Conservation (phyloP, 2,888 invertebrate species). For the Rapana venosa region DNA sequence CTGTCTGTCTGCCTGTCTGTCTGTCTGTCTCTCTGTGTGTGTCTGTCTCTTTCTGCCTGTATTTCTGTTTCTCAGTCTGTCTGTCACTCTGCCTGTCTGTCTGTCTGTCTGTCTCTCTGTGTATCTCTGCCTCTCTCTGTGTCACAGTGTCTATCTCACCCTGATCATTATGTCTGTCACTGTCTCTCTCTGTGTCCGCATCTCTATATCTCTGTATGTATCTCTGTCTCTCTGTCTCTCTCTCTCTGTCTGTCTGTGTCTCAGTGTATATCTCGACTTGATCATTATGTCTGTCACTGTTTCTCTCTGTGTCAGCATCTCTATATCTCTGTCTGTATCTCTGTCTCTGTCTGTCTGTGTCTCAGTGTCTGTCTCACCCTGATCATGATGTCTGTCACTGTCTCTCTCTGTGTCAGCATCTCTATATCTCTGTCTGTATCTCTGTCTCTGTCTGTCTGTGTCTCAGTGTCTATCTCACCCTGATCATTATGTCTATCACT, state of each 20-base stretch:
- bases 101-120: background rate
- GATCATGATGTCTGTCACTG: slow-evolving; percentile 92
- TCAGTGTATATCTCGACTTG: slow-evolving; percentile 82
- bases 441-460: background rate
- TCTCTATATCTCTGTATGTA: no score
- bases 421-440: background rate
- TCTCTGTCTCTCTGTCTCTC: background rate
- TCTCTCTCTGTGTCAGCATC: background rate
- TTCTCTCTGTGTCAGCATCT: no score
- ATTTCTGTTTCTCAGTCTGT: background rate
- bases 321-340: background rate
- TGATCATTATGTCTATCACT: slow-evolving; percentile 99
- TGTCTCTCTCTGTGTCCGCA: no score
- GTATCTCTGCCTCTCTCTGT: slow-evolving; percentile 82
- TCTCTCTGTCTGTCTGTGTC: slow-evolving; percentile 90
- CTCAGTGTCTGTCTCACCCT: slow-evolving; percentile 81
- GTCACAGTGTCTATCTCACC: slow-evolving; percentile 79
- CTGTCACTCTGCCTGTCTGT: no score
- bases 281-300: slow-evolving; percentile 89
- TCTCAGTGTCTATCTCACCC: slow-evolving; percentile 79
- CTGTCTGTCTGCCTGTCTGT: slow-evolving; percentile 87
- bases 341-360: background rate
- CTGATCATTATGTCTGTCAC: slow-evolving; percentile 92
- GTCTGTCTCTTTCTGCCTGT: background rate
- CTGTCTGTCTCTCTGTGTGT: no score